Evolutionary conservation across 2,797 vertebrate species (phyloP).

Genomic region (Amniataba percoides): DNA sequence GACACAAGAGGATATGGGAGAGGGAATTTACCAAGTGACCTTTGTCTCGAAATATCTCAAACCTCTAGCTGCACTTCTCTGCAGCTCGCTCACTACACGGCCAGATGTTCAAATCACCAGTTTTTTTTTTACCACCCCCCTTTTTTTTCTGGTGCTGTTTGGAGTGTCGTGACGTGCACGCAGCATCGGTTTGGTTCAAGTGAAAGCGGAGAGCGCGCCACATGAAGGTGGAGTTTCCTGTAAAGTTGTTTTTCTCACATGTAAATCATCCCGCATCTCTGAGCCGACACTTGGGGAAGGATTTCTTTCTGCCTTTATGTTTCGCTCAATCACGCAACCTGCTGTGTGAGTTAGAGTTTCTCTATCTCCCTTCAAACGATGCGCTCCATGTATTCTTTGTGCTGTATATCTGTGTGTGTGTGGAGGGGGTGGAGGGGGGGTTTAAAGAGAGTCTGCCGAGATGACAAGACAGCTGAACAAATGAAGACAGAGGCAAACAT

Average conservation of each 20-base stretch:
- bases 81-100: constrained; percentile 24
- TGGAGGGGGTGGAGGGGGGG: constrained; percentile 16
- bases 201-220: background rate
- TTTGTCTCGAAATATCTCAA: constrained; percentile 64
- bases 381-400: constrained; percentile 20
- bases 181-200: constrained; percentile 27
- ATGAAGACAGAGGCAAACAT: constrained; percentile 68
- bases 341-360: constrained; percentile 31
- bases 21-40: constrained; percentile 47
- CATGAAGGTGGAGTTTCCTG: constrained; percentile 57
- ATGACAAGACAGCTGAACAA: constrained; percentile 77
- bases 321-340: constrained; percentile 45
- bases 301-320: constrained; percentile 37
- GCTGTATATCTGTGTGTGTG: constrained; percentile 12
- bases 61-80: constrained; percentile 45
- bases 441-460: constrained; percentile 38
- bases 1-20: constrained; percentile 47
- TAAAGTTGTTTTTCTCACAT: constrained; percentile 53
- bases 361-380: constrained; percentile 19
- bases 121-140: background rate
- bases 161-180: constrained; percentile 18
- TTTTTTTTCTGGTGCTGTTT: constrained; percentile 28
- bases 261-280: constrained; percentile 43
- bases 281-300: constrained; percentile 18
- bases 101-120: constrained; percentile 58